Evolutionary conservation across 2,113 vertebrate species (phyloP), one percentile per base, ranked within the genome.

Genomic region (Centropus unirufus): DNA sequence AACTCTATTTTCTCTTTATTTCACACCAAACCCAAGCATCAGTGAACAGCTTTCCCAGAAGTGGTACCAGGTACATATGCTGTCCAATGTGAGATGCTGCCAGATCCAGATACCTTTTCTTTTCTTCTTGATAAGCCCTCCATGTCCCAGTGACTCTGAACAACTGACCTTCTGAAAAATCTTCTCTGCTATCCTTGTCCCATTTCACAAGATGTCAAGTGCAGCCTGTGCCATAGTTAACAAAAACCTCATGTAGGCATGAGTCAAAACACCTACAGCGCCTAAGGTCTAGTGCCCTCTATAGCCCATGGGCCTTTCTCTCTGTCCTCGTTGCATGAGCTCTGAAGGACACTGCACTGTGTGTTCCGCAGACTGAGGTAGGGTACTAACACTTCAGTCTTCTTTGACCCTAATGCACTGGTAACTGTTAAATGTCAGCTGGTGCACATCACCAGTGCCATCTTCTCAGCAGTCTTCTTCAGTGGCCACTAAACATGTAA

Each of bases 151-250:
- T 17, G 59, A 2, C 2, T 5, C 24, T 72, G 32, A 4, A 14
- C 16, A 42, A 46, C 26, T 29, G 36, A 22, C 17, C 8, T 78
- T 39, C 23, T 23, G 17, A 18, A 44, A 80, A 29, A 3, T 51
- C 46, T 46, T 69, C 15, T 20, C 30, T 29, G 7, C 18, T 27
- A 15, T 29, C 18, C 66, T 42, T 62, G 17, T 55, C 22, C 5
- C 0, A 0, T 74, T 77, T 57, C 0, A 0, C 13, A 87, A 52
- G 10, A 3, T 70, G 9, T 36, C 39, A 20, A 47, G 20, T 8
- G 22, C 11, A 73, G 10, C 40, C 27, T 39, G 5, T 36, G 27
- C 22, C 10, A 6, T 3, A n/a, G 9, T 46, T 54, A 76, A n/a
- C 44, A 20, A 93, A 29, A 6, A 13, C 11, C 2, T 29, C 49